A percentile compares a stretch with the other conserved stretches of the same genome.
Evolutionary conservation across 1,140 invertebrate genomes (phyloP).

Genomic region (Adoxophyes honmai): DNA sequence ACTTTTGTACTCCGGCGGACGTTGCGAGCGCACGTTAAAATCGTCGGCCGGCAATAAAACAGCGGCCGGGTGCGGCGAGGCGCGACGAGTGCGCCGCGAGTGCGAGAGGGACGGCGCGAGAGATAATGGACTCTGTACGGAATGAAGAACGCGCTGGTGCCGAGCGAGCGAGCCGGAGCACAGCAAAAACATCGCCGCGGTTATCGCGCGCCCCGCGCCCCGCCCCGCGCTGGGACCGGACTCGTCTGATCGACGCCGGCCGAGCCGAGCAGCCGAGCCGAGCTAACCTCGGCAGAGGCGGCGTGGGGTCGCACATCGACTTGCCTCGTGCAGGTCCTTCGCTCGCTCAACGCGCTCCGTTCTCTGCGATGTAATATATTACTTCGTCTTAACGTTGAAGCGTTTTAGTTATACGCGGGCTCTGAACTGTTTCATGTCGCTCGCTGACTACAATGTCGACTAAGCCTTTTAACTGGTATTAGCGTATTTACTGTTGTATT

Average conservation of each 20-base stretch:
- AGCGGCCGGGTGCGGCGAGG: conserved; percentile 72
- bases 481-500: no score
- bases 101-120: conserved; percentile 56
- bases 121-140: conserved; percentile 70
- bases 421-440: conserved; percentile 42
- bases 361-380: conserved; percentile 36
- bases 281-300: conserved; percentile 50
- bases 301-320: conserved; percentile 63
- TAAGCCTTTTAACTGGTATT: no score
- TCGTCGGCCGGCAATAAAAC: conserved; percentile 75
- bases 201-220: conserved; percentile 51
- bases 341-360: conserved; percentile 36
- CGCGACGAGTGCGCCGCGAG: conserved; percentile 56
- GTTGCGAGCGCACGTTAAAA: conserved; percentile 76
- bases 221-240: conserved; percentile 35
- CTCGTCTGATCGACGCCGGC: conserved; percentile 52
- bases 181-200: conserved; percentile 70
- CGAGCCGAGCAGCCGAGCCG: conserved; percentile 41
- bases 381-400: conserved; percentile 51
- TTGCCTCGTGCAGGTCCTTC: conserved; percentile 33
- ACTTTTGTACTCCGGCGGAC: conserved; percentile 75
- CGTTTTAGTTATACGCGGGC: conserved; percentile 42
- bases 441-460: no score
- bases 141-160: conserved; percentile 69
- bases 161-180: conserved; percentile 63